These are phyloP conservation scores for Erythrolamprus reginae DNA, from an alignment of 2,113 vertebrate species.

Conservation along the genomic window DNA sequence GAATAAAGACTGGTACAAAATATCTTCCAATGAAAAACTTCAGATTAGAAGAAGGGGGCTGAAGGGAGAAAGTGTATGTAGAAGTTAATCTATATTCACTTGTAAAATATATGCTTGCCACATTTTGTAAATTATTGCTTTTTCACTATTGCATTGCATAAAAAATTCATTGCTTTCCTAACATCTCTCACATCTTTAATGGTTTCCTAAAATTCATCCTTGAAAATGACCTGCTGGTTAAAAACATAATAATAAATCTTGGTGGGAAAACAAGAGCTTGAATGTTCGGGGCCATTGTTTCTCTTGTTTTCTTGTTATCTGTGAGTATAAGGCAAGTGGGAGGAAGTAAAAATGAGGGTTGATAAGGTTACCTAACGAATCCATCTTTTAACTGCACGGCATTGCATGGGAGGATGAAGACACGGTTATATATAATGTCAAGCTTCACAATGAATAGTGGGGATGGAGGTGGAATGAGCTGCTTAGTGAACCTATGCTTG, in stretches of 20 bases:
- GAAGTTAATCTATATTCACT: constrained; percentile 32
- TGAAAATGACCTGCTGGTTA: constrained; percentile 55
- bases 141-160: constrained; percentile 34
- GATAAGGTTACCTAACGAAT: background rate
- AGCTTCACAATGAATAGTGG: background rate
- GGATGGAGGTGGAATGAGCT: background rate
- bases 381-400: constrained; percentile 6
- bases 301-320: background rate
- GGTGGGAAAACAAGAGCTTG: constrained; percentile 5
- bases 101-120: constrained; percentile 41
- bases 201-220: constrained; percentile 49
- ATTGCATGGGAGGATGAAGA: background rate
- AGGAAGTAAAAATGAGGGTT: constrained; percentile 14
- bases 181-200: constrained; percentile 25
- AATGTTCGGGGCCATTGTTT: background rate
- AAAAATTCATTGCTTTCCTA: constrained; percentile 15
- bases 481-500: background rate
- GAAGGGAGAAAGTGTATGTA: constrained; percentile 22
- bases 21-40: background rate
- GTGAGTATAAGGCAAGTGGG: background rate
- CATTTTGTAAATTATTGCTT: constrained; percentile 40
- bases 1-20: background rate
- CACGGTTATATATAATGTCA: background rate
- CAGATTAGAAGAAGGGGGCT: background rate
- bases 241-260: constrained; percentile 46